A percentile compares a stretch with the other conserved stretches of the same genome.
Evolutionary conservation across 2,113 vertebrate species (phyloP).

Genomic region (Sinosuthora webbiana): DNA sequence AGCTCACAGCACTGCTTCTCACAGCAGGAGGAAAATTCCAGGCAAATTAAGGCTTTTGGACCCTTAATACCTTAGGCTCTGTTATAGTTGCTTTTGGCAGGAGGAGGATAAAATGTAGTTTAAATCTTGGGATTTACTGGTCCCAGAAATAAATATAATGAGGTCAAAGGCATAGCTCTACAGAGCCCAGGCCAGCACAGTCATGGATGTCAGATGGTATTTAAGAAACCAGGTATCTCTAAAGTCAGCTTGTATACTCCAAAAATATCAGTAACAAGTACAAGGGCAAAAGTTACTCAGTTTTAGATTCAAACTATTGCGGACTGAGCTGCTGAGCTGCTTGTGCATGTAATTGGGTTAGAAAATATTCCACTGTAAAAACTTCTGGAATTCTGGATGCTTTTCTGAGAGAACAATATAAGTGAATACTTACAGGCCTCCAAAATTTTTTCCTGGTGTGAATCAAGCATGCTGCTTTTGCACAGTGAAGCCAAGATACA

Average conservation of each 20-base stretch:
- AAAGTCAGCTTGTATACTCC: neutral
- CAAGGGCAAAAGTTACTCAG: neutral
- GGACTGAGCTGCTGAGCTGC: neutral
- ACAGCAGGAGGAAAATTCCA: neutral
- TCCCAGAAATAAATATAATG: neutral
- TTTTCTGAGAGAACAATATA: neutral
- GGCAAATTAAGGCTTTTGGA: neutral
- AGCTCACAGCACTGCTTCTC: neutral
- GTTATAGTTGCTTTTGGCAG: neutral
- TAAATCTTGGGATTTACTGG: neutral
- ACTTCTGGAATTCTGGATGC: neutral
- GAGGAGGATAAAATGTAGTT: neutral
- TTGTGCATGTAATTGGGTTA: neutral
- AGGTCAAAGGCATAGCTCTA: neutral
- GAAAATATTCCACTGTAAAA: neutral
- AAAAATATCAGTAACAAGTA: neutral
- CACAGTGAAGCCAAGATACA: neutral
- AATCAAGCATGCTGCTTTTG: neutral
- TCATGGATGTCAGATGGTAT: neutral
- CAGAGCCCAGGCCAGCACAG: neutral
- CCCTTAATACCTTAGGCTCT: neutral
- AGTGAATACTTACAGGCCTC: neutral
- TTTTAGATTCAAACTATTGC: neutral
- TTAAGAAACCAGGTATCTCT: neutral
- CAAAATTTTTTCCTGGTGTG: neutral